These are phyloP conservation scores for Sarcophaga caerulescens DNA, from an alignment of 2,888 invertebrate genomes.

Conservation along the genomic window DNA sequence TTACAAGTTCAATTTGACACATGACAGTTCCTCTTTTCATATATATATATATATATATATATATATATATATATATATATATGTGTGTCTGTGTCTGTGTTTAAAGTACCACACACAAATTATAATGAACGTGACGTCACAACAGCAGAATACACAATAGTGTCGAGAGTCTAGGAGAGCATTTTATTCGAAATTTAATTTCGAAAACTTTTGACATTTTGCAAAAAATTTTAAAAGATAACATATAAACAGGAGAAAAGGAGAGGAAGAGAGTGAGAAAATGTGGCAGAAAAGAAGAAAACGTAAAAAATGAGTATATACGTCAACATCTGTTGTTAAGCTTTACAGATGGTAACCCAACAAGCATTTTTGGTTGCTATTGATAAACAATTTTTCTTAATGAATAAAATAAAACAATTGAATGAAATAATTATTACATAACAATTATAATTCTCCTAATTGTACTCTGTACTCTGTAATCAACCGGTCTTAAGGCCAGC, in stretches of 20 bases:
- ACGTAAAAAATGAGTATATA: no score
- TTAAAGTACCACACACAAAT: background rate
- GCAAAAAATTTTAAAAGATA: background rate
- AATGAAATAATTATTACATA: no score
- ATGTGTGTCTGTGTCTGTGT: background rate
- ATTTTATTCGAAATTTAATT: background rate
- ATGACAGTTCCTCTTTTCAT: constrained; percentile 57
- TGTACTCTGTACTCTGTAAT: no score
- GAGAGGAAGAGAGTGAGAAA: background rate
- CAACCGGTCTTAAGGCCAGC: no score
- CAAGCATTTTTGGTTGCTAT: no score
- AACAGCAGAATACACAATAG: background rate
- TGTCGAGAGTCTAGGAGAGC: background rate
- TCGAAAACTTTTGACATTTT: background rate
- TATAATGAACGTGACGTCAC: constrained; percentile 43
- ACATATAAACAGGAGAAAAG: background rate
- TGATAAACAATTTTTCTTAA: no score
- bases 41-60: no score
- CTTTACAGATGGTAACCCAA: no score
- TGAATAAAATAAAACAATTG: no score
- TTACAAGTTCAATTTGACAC: constrained; percentile 65
- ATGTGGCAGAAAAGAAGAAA: background rate
- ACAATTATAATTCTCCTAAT: no score
- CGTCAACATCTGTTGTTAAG: no score
- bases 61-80: no score